phyloP scores from a whole-genome alignment of 1,140 invertebrate genomes.

The Sminthurinus signatus region DNA sequence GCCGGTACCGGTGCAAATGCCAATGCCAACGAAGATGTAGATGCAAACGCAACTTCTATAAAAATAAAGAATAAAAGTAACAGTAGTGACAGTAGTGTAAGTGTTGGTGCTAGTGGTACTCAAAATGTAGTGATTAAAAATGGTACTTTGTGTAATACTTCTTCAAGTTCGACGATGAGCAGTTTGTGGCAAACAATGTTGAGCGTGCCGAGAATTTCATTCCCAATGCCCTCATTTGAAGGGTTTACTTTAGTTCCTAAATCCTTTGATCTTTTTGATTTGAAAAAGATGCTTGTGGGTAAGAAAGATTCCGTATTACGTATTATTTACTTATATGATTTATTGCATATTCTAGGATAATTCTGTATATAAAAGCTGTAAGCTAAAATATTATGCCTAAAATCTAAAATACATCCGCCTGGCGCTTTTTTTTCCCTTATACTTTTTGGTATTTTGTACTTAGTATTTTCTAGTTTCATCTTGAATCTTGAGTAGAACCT shows the following conservation, averaged over 20 bases:
- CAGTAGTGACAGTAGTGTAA: too few relatives aligned
- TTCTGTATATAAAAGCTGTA: background rate
- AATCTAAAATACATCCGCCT: too few relatives aligned
- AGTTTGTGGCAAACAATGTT: background rate
- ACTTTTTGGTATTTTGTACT: too few relatives aligned
- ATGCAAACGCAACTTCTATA: too few relatives aligned
- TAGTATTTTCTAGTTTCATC: too few relatives aligned
- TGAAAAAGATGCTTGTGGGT: constrained; percentile 23
- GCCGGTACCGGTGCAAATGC: too few relatives aligned
- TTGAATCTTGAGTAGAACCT: background rate
- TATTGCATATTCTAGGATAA: background rate
- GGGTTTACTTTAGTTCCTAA: constrained; percentile 8
- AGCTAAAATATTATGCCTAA: too few relatives aligned
- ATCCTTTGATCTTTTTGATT: constrained; percentile 27
- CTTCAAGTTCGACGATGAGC: constrained; percentile 1
- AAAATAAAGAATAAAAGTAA: too few relatives aligned
- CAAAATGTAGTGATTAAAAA: too few relatives aligned
- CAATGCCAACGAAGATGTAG: too few relatives aligned
- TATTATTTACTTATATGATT: background rate
- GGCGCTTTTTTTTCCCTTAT: too few relatives aligned
- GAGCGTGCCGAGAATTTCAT: background rate
- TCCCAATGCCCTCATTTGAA: constrained; percentile 3
- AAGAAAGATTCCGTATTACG: background rate
- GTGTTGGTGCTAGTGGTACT: too few relatives aligned
- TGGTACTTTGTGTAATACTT: background rate